phyloP scores from a whole-genome alignment of 1,140 invertebrate species.

The Steinernema feltiae region DNA sequence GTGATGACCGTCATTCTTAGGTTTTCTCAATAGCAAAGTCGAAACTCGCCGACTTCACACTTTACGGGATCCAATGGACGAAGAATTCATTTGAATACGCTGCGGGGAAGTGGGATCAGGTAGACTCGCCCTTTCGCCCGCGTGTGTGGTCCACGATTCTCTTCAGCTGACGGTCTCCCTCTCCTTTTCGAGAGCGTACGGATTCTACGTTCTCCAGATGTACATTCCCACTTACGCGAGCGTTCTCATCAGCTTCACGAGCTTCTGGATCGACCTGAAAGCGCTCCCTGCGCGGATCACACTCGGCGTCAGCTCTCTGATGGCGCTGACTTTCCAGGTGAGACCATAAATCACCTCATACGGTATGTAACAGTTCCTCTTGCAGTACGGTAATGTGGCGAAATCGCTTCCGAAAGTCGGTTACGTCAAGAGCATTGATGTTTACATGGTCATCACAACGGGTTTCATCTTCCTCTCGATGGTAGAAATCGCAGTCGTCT shows the following conservation, averaged over 20 bases:
- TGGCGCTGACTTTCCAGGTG: conserved; percentile 47
- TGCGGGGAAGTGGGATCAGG: conserved; percentile 46
- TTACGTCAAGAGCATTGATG: conserved; percentile 46
- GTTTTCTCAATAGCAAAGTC: conserved; percentile 52
- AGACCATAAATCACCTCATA: background rate
- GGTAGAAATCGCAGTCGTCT: conserved; percentile 43
- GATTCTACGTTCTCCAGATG: conserved; percentile 62
- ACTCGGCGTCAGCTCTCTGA: conserved; percentile 56
- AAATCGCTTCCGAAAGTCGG: conserved; percentile 53
- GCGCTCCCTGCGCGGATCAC: conserved; percentile 61
- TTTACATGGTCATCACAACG: conserved; percentile 43
- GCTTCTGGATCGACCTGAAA: conserved; percentile 63
- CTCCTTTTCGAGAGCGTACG: conserved; percentile 60
- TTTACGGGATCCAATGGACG: conserved; percentile 51
- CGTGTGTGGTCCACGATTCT: background rate
- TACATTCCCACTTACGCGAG: conserved; percentile 61
- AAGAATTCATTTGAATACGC: conserved; percentile 55
- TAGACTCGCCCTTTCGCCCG: conserved; percentile 54
- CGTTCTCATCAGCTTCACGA: conserved; percentile 61
- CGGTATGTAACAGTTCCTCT: conserved; percentile 17
- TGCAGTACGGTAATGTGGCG: conserved; percentile 56
- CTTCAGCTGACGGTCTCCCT: conserved; percentile 59
- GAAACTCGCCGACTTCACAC: conserved; percentile 54
- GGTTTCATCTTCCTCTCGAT: conserved; percentile 42
- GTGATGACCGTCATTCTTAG: conserved; percentile 32